Percentiles rank a stretch among this genome's conserved stretches.
These are phyloP conservation scores for Hydractinia symbiolongicarpus DNA, from an alignment of 30 jellyfish, hydroid and myxozoan species.

Conservation along the genomic window DNA sequence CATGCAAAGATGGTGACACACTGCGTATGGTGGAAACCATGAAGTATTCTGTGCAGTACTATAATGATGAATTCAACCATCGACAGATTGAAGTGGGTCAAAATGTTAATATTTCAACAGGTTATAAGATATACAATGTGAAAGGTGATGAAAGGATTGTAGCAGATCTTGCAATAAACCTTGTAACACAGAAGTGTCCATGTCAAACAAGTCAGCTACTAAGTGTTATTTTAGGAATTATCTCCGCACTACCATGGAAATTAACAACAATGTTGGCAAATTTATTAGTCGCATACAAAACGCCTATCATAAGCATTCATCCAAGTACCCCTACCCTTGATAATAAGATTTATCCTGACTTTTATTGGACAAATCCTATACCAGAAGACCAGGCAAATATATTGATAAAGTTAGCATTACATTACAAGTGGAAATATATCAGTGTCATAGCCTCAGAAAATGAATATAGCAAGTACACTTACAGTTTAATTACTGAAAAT, in stretches of 20 bases:
- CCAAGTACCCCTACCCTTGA: not conserved
- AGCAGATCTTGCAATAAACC: too few relatives aligned
- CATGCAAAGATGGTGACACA: too few relatives aligned
- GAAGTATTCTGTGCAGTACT: too few relatives aligned
- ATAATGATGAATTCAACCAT: too few relatives aligned
- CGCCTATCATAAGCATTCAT: not conserved
- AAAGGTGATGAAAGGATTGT: too few relatives aligned
- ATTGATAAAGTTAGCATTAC: not conserved
- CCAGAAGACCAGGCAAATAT: not conserved
- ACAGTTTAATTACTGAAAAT: not conserved
- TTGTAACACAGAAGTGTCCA: too few relatives aligned
- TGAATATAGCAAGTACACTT: not conserved
- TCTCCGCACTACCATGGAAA: not conserved
- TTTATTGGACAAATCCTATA: not conserved
- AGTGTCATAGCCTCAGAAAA: not conserved
- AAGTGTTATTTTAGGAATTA: too few relatives aligned
- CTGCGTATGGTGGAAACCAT: too few relatives aligned
- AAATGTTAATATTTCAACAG: too few relatives aligned
- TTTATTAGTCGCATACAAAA: not conserved
- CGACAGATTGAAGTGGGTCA: too few relatives aligned
- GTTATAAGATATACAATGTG: too few relatives aligned
- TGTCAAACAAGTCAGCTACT: too few relatives aligned
- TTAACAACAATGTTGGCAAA: not conserved
- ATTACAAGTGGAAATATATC: constrained; percentile 1
- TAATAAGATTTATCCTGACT: not conserved